These are phyloP conservation scores for Cephus pulcher DNA, from an alignment of 2,888 invertebrate genomes.

Conservation along the genomic window DNA sequence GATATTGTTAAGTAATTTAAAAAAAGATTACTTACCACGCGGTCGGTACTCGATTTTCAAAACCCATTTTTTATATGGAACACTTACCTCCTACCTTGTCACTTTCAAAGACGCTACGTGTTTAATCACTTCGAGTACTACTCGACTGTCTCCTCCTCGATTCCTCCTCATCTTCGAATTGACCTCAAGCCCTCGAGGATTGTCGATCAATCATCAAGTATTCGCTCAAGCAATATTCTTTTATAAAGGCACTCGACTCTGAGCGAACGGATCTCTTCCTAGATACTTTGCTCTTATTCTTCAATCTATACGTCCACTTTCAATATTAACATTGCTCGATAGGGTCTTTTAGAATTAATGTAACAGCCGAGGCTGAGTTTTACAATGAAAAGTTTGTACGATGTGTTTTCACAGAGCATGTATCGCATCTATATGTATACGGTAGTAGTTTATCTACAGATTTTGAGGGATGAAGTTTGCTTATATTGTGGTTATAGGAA, in stretches of 20 bases:
- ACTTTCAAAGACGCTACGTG: slow-evolving; percentile 12
- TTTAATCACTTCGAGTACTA: slow-evolving; percentile 22
- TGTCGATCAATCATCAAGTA: slow-evolving; percentile 13
- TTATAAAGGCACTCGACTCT: slow-evolving; percentile 4
- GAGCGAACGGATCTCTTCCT: background rate
- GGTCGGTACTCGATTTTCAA: background rate
- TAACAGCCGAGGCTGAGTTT: background rate
- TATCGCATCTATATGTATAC: background rate
- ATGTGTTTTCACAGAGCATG: background rate
- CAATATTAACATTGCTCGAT: background rate
- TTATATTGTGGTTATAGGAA: background rate
- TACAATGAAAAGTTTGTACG: background rate
- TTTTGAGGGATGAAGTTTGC: background rate
- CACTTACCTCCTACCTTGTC: background rate
- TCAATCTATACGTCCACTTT: background rate
- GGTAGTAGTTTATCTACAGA: background rate
- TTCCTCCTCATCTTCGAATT: slow-evolving; percentile 32
- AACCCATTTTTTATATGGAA: background rate
- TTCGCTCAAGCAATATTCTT: slow-evolving; percentile 18
- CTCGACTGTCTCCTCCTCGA: background rate
- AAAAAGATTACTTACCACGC: background rate
- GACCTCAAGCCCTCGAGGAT: slow-evolving; percentile 27
- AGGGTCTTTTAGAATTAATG: background rate
- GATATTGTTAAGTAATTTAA: background rate
- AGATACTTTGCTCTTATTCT: background rate